phyloP scores from a whole-genome alignment of 1,140 invertebrate genomes.

The Helicoverpa zea region DNA sequence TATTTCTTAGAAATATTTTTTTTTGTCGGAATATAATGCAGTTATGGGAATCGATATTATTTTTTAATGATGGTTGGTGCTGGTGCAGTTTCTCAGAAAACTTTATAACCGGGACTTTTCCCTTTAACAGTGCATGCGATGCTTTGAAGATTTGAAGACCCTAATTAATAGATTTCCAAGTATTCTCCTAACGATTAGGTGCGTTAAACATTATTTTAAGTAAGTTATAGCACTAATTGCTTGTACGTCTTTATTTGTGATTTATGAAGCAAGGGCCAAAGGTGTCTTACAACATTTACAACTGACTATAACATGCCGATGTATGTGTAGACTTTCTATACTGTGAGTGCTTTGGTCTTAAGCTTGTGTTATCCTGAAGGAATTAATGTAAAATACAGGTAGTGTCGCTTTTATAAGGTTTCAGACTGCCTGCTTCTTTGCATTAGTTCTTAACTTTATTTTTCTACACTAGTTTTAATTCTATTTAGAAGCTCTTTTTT shows the following conservation, averaged over 20 bases:
- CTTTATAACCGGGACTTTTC: too few relatives aligned
- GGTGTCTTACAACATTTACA: conserved; percentile 6
- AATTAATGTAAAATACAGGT: not conserved
- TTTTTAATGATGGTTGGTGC: too few relatives aligned
- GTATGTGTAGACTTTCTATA: not conserved
- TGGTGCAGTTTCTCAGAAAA: too few relatives aligned
- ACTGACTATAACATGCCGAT: not conserved
- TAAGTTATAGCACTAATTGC: conserved; percentile 35
- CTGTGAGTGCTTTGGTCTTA: not conserved
- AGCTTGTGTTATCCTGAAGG: not conserved
- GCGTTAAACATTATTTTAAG: conserved; percentile 15
- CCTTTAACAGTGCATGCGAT: not conserved
- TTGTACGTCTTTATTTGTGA: conserved; percentile 23
- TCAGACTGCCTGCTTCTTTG: not conserved
- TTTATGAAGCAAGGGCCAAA: conserved; percentile 25
- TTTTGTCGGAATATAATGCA: too few relatives aligned
- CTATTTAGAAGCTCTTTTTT: too few relatives aligned
- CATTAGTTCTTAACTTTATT: not conserved
- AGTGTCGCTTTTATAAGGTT: conserved; percentile 12
- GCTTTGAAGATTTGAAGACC: not conserved
- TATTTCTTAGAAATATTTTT: too few relatives aligned
- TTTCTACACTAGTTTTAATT: too few relatives aligned
- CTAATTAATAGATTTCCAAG: conserved; percentile 1
- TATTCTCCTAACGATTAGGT: not conserved
- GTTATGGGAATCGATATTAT: too few relatives aligned